A percentile compares a stretch with the other conserved stretches of the same genome.
Conservation (phyloP, 2,113 vertebrate genomes). For the Dicerorhinus sumatrensis region DNA sequence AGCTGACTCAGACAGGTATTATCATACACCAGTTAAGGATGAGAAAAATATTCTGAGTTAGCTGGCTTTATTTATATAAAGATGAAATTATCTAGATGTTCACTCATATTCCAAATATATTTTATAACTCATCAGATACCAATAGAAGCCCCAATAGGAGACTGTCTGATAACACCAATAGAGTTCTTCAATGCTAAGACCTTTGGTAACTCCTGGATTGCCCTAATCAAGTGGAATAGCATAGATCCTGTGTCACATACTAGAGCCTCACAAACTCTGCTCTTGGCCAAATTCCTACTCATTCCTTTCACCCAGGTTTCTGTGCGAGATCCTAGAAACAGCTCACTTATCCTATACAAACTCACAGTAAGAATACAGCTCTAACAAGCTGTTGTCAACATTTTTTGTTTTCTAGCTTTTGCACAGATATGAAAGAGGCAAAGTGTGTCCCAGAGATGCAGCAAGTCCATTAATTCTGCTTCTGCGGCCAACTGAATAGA, state of each 20-base stretch:
- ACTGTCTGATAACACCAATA: background rate
- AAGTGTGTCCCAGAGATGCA: background rate
- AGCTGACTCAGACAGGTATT: constrained; percentile 2
- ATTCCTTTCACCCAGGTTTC: background rate
- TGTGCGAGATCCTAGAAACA: constrained; percentile 40
- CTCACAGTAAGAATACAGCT: background rate
- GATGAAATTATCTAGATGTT: background rate
- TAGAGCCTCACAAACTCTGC: background rate
- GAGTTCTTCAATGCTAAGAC: constrained; percentile 36
- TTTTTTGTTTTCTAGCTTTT: constrained; percentile 41
- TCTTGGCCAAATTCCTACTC: constrained; percentile 31
- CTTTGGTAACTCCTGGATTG: constrained; percentile 34
- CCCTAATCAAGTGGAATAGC: constrained; percentile 50
- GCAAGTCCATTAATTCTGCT: constrained; percentile 25
- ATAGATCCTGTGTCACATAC: constrained; percentile 41
- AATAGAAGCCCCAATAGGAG: background rate
- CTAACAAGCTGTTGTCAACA: constrained; percentile 34
- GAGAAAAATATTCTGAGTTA: background rate
- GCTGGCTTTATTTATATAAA: background rate
- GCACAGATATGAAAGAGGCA: constrained; percentile 6
- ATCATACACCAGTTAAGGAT: background rate
- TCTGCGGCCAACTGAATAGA: background rate
- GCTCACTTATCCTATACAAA: constrained; percentile 24
- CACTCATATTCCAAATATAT: background rate
- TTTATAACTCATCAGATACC: constrained; percentile 55